Base-by-base conservation (phyloP, 2,113 vertebrate genomes). In the Amazona guildingii region DNA sequence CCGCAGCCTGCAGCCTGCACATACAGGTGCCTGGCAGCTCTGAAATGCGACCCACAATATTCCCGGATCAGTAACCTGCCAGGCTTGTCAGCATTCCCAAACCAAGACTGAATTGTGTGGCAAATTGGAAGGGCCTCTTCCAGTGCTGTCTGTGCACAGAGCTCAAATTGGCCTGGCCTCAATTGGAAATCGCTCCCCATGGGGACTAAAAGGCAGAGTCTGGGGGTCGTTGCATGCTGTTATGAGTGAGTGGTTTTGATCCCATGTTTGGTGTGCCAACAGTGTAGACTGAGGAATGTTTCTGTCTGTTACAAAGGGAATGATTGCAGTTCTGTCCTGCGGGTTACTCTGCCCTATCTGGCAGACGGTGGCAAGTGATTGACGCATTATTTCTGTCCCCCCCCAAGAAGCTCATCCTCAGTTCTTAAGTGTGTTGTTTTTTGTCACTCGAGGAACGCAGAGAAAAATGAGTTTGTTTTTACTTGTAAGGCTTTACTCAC, bases 401-500 rank as follows among this genome's bases (percentile, higher is more conserved):
- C 81, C 81, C 59, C 67, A 70, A 96, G 86, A 97, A 91, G 93
- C 79, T 96, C 88, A 67, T 94, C 95, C 97, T 98, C 97, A 73
- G 91, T 97, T 97, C 93, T 98, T 97, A 98, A 98, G 98, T 98
- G 98, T 98, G 96, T 98, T 98, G 97, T 97, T 98, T 97, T 97
- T 96, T 98, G 97, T 98, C 94, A 79, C 97, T 98, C 25, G 96
- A 98, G 98, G 97, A 98, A 97, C 78, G 44, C 96, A 97, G 97
- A 98, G 93, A 97, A 98, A 98, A 98, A 97, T 75, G 92, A 97
- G 98, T 98, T 97, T 98, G 98, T 98, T 98, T 98, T 98, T 97
- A 97, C 98, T 98, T 98, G 98, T 98, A 98, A 98, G 98, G 98
- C 98, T 98, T 98, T 98, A 98, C 98, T 98, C 98, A 98, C 97